phyloP scores from a whole-genome alignment of 2,113 vertebrate genomes.

The Atractosteus spatula region DNA sequence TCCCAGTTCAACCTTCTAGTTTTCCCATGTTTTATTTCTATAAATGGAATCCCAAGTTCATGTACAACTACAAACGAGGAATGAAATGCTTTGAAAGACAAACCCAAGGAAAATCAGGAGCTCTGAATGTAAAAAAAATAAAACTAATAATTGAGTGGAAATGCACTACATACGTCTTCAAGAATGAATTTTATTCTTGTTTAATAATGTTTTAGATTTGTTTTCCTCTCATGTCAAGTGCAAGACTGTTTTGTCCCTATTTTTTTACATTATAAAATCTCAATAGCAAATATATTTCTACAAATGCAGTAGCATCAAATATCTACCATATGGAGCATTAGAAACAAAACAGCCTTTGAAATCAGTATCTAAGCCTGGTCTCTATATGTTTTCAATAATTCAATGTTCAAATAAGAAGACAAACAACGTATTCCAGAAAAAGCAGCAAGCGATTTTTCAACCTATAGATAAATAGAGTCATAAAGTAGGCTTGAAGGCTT shows the following conservation, averaged over 20 bases:
- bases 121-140: too few relatives aligned
- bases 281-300: slow-evolving; percentile 8
- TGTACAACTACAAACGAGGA: not conserved
- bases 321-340: slow-evolving; percentile 17
- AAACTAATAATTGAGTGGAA: too few relatives aligned
- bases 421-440: slow-evolving; percentile 5
- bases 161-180: too few relatives aligned
- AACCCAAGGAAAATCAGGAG: too few relatives aligned
- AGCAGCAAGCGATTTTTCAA: slow-evolving; percentile 13
- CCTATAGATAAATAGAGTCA: not conserved
- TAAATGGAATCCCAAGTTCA: too few relatives aligned
- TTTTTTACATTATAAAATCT: slow-evolving; percentile 5
- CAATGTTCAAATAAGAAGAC: slow-evolving; percentile 1
- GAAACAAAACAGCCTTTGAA: slow-evolving; percentile 17
- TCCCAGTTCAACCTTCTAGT: too few relatives aligned
- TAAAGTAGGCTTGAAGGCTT: not conserved
- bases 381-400: slow-evolving; percentile 10
- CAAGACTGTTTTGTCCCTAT: slow-evolving; percentile 2
- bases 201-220: too few relatives aligned
- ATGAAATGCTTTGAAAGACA: too few relatives aligned
- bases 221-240: not conserved
- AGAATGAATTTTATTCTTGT: too few relatives aligned
- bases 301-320: slow-evolving; percentile 7
- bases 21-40: too few relatives aligned
- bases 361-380: slow-evolving; percentile 2